Evolutionary conservation across 2,797 vertebrate genomes (phyloP).

Genomic region (Sylvilagus floridanus): DNA sequence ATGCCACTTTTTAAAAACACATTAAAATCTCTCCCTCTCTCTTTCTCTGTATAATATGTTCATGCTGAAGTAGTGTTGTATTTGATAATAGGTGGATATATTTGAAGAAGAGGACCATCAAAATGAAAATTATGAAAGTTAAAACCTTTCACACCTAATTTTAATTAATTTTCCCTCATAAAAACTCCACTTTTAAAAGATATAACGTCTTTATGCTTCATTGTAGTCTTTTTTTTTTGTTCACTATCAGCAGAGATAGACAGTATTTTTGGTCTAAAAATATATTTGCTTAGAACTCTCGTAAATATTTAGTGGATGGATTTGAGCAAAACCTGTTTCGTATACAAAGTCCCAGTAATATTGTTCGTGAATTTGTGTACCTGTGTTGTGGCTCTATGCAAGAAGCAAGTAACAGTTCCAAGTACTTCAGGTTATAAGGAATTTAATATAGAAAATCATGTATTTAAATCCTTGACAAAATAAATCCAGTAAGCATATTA

Average conservation of each 20-base stretch:
- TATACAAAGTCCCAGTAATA: not conserved
- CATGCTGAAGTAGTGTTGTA: not conserved
- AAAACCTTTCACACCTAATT: not conserved
- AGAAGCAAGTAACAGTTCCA: not conserved
- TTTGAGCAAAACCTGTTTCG: not conserved
- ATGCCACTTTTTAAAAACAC: not conserved
- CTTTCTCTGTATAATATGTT: not conserved
- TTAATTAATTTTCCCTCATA: not conserved
- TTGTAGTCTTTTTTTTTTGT: not conserved
- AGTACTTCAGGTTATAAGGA: not conserved
- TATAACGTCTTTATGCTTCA: not conserved
- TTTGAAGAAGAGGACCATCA: not conserved
- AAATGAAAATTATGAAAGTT: not conserved
- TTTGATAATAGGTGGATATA: not conserved
- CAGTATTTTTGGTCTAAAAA: not conserved
- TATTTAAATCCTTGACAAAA: not conserved
- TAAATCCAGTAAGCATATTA: not conserved
- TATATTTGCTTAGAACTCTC: not conserved
- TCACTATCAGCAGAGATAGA: not conserved
- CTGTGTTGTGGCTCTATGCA: not conserved
- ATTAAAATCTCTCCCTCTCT: no score
- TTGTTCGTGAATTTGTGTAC: not conserved
- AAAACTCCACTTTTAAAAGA: not conserved
- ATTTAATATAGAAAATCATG: not conserved
- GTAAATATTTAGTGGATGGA: not conserved